phyloP scores from a whole-genome alignment of 2,888 invertebrate genomes.

The Epistrophe grossulariae region DNA sequence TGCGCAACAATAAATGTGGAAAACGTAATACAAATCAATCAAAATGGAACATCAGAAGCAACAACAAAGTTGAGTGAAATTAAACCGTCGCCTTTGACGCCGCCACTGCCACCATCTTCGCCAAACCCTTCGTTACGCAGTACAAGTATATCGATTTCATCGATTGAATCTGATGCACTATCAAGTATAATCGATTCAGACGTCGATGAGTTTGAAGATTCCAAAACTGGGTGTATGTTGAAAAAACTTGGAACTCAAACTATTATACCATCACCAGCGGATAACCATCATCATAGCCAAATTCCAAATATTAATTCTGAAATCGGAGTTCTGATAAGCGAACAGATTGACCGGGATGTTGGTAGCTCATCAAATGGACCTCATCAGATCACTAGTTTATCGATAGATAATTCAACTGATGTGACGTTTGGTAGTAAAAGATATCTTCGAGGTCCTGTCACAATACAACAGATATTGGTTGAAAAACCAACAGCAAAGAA shows the following conservation, averaged over 20 bases:
- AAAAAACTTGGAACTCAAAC: slow-evolving; percentile 82
- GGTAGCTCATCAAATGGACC: slow-evolving; percentile 77
- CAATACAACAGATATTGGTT: slow-evolving; percentile 90
- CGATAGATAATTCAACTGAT: slow-evolving; percentile 88
- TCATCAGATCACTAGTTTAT: slow-evolving; percentile 86
- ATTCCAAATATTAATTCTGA: slow-evolving; percentile 78
- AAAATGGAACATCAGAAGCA: slow-evolving; percentile 42
- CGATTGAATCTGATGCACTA: slow-evolving; percentile 81
- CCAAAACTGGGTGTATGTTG: slow-evolving; percentile 79
- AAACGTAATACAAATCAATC: slow-evolving; percentile 71
- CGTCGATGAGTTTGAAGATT: slow-evolving; percentile 77
- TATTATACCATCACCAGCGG: slow-evolving; percentile 67
- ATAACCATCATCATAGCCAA: slow-evolving; percentile 77
- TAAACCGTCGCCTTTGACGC: background rate
- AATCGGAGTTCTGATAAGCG: slow-evolving; percentile 61
- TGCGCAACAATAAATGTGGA: slow-evolving; percentile 66
- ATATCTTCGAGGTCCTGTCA: slow-evolving; percentile 91
- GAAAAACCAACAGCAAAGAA: slow-evolving; percentile 79
- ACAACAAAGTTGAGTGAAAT: slow-evolving; percentile 14
- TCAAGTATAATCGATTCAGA: slow-evolving; percentile 82
- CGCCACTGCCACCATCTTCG: slow-evolving; percentile 11
- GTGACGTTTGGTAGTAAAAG: slow-evolving; percentile 91
- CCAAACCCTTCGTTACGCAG: slow-evolving; percentile 79
- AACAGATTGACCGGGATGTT: slow-evolving; percentile 54
- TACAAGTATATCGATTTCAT: slow-evolving; percentile 81